Conservation (phyloP, 1,140 invertebrate species). For the Drosophila azteca region DNA sequence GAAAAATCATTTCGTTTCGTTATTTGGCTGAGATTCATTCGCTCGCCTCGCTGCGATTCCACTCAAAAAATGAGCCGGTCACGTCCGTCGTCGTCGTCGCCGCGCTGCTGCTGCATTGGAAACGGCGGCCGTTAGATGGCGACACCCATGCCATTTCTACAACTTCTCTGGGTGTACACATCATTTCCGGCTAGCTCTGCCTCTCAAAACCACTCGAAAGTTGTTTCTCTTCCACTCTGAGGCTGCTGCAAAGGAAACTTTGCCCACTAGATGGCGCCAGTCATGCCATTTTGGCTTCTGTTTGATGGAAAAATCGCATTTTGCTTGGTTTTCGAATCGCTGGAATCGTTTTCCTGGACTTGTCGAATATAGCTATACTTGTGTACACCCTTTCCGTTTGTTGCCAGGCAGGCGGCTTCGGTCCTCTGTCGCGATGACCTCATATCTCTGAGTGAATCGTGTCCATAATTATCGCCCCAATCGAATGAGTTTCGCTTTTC, state of each 20-base stretch:
- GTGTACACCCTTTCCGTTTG: no score
- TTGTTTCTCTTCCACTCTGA: no score
- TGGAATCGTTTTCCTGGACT: no score
- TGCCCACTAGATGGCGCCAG: slow-evolving; percentile 59
- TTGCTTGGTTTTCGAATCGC: no score
- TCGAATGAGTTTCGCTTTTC: slow-evolving; percentile 32
- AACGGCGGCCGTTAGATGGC: slow-evolving; percentile 4
- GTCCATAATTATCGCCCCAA: slow-evolving; percentile 8
- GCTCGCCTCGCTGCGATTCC: neutral
- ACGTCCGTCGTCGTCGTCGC: slow-evolving; percentile 6
- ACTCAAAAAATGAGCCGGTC: slow-evolving; percentile 13
- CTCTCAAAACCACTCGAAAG: no score
- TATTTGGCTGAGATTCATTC: slow-evolving; percentile 5
- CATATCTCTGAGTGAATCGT: neutral
- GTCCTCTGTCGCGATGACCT: no score
- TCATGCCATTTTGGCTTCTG: slow-evolving; percentile 32
- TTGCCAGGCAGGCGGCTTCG: no score
- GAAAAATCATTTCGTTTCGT: slow-evolving; percentile 16
- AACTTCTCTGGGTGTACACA: no score
- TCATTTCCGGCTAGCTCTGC: no score
- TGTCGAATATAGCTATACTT: no score
- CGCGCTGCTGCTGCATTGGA: neutral
- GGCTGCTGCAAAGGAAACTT: slow-evolving; percentile 13
- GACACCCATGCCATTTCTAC: neutral
- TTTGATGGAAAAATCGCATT: neutral